phyloP scores from a whole-genome alignment of 2,797 vertebrate genomes.

The Luscinia megarhynchos region DNA sequence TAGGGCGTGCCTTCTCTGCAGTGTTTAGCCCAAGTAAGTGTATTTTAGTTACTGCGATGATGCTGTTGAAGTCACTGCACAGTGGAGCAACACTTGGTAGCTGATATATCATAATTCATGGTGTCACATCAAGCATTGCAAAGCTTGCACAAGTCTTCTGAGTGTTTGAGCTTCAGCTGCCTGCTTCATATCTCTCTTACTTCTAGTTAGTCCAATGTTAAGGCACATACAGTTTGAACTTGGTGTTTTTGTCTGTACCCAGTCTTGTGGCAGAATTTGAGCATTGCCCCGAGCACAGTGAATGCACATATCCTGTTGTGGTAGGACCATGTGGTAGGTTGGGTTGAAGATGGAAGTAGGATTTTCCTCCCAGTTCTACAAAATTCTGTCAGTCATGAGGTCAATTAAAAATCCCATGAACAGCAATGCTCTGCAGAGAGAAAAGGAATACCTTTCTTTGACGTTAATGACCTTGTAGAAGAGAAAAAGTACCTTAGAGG shows the following conservation, averaged over 20 bases:
- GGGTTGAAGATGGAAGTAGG: neutral
- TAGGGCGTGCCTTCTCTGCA: neutral
- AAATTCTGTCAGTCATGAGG: neutral
- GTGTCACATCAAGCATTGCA: neutral
- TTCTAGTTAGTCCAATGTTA: neutral
- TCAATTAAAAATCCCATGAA: neutral
- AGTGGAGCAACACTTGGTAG: neutral
- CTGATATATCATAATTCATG: neutral
- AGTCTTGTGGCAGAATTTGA: neutral
- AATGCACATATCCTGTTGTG: fast-evolving
- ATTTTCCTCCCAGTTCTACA: neutral
- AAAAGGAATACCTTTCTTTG: neutral
- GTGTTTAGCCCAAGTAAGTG: neutral
- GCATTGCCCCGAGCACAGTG: fast-evolving
- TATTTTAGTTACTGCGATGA: neutral
- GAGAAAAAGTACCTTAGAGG: neutral
- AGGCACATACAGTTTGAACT: neutral
- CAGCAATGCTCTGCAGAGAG: neutral
- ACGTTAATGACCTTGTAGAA: neutral
- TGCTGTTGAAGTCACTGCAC: neutral
- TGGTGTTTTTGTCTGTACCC: neutral
- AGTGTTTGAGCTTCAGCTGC: neutral
- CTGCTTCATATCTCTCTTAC: neutral
- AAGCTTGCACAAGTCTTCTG: neutral
- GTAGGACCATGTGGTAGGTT: neutral